Evolutionary conservation across 1,140 invertebrate species (phyloP).

Genomic region (Papilio dardanus): DNA sequence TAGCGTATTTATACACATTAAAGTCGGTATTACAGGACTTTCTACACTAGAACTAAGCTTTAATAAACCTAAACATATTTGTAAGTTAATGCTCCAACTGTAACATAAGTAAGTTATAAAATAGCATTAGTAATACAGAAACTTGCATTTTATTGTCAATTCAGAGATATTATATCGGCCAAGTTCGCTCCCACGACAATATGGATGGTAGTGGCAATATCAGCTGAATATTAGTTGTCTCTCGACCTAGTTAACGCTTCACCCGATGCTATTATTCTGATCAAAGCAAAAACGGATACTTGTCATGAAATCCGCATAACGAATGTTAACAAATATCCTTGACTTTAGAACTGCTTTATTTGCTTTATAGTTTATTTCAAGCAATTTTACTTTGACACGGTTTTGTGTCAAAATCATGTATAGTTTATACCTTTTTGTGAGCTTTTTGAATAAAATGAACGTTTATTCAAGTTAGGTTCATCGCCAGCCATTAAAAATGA

Average conservation of each 20-base stretch:
- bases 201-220: conserved; percentile 23
- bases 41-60: not conserved
- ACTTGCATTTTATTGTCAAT: conserved; percentile 11
- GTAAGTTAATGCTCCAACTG: not conserved
- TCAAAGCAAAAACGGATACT: not conserved
- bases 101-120: conserved; percentile 1
- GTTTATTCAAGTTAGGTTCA: too few relatives aligned
- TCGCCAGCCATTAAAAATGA: too few relatives aligned
- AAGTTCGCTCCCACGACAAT: conserved; percentile 18
- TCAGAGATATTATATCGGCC: conserved; percentile 22
- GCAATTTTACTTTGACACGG: not conserved
- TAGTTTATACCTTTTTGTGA: too few relatives aligned
- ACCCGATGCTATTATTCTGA: conserved; percentile 12
- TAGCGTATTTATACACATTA: too few relatives aligned
- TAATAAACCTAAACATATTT: not conserved
- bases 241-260: conserved; percentile 29
- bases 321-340: not conserved
- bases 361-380: not conserved
- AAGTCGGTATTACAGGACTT: not conserved
- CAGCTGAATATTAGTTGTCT: conserved; percentile 29
- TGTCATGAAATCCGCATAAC: not conserved
- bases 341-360: not conserved
- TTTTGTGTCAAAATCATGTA: too few relatives aligned
- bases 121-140: conserved; percentile 8
- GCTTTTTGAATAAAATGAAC: too few relatives aligned